Evolutionary conservation across 2,888 invertebrate species (phyloP), one percentile per base, ranked within the genome.

Genomic region (Xestia sexstrigata): DNA sequence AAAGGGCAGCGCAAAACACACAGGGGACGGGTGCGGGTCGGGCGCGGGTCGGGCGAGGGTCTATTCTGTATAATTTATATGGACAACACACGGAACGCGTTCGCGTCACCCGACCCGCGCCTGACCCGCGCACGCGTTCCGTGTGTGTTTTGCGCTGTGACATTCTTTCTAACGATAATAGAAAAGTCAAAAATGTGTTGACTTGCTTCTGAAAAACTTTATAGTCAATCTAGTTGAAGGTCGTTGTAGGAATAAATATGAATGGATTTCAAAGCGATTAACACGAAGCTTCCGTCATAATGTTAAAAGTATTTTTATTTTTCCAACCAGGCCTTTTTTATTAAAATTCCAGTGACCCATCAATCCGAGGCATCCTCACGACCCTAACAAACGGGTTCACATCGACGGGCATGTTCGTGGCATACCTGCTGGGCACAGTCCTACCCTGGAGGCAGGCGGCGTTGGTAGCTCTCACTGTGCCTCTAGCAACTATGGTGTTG

Each of bases 371-470:
- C 0, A 95, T 95, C 60, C 92, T 97, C 79, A 97, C 97, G 8
- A 97, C 97, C 0, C 92, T 97, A 77, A 96, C 97, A 15, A 96
- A 95, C 78, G 92, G 94, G 5, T 97, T 96, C 87, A 97, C 97
- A 0, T 94, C 96, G 0, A 90, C 96, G 0, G 97, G 97, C 0
- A 95, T 97, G 90, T 97, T 97, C 86, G 85, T 96, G 35, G 96
- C 97, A 0, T 97, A 96, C 87, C 88, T 97, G 0, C 91, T 97
- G 63, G 97, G 97, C 0, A 95, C 96, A 0, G 91, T 97, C 30
- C 91, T 97, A 26, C 95, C 96, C 1, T 97, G 97, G 97, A 92
- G 97, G 58, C 94, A 95, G 47, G 97, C 97, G 0, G 97, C 97
- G 6, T 91, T 97, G 11, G 94, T 97, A 65, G 96, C 97, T 11